These are phyloP conservation scores for Numenius arquata DNA, from an alignment of 2,113 vertebrate genomes.

Conservation along the genomic window DNA sequence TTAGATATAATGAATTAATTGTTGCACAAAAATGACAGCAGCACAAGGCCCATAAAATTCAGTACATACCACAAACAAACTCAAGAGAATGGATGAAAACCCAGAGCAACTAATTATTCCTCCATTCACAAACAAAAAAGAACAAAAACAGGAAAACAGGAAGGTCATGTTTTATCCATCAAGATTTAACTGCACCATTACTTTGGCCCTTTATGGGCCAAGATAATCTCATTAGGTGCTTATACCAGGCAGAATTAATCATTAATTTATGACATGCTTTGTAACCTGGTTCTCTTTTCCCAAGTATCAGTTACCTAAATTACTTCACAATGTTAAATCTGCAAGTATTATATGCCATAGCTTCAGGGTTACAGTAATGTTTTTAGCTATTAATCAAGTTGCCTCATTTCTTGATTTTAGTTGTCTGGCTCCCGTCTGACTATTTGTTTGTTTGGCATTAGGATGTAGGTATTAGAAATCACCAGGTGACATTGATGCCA, in stretches of 20 bases:
- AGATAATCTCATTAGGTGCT: constrained; percentile 10
- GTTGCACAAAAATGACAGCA: neutral
- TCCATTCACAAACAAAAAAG: neutral
- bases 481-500: neutral
- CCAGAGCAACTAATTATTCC: constrained; percentile 28
- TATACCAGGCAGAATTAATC: constrained; percentile 25
- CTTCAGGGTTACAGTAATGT: neutral
- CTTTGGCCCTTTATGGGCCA: constrained; percentile 24
- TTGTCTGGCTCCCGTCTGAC: constrained; percentile 1
- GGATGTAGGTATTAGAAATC: neutral
- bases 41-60: constrained; percentile 22
- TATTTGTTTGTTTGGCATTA: constrained; percentile 51
- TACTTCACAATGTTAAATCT: constrained; percentile 43
- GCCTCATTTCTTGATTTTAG: constrained; percentile 39
- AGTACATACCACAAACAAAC: neutral
- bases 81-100: neutral
- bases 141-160: constrained; percentile 1
- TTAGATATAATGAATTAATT: neutral
- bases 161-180: constrained; percentile 12
- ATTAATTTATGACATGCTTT: constrained; percentile 32
- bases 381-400: constrained; percentile 46
- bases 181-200: constrained; percentile 28
- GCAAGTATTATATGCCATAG: constrained; percentile 31
- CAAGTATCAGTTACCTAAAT: constrained; percentile 38
- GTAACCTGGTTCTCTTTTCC: constrained; percentile 21